A percentile compares a stretch with the other conserved stretches of the same genome.
phyloP scores from a whole-genome alignment of 2,113 vertebrate genomes.

The Coptodon bakossiorum region DNA sequence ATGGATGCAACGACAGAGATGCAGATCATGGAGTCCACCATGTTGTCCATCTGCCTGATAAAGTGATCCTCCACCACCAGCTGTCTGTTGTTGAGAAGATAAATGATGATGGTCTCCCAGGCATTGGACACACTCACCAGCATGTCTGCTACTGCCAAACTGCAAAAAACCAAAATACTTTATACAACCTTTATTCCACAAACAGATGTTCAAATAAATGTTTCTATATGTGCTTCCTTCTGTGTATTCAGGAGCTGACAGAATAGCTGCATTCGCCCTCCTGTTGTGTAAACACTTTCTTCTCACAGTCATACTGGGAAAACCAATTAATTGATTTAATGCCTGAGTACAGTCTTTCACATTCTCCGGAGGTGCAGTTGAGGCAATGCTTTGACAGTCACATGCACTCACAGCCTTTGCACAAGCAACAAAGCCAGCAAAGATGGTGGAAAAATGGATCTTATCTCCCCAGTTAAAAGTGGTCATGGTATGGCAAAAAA shows the following conservation, averaged over 20 bases:
- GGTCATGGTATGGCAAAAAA: background rate
- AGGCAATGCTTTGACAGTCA: background rate
- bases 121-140: slow-evolving; percentile 91
- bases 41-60: slow-evolving; percentile 88
- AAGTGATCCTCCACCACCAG: slow-evolving; percentile 85
- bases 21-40: slow-evolving; percentile 96
- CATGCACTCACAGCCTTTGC: background rate
- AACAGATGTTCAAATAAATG: background rate
- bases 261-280: background rate
- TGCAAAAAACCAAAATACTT: slow-evolving; percentile 36
- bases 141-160: slow-evolving; percentile 93
- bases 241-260: background rate
- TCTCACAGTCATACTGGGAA: background rate
- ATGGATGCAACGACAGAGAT: slow-evolving; percentile 96
- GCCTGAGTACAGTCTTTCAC: background rate
- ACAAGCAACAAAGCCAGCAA: background rate
- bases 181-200: background rate
- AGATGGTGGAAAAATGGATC: background rate
- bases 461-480: background rate
- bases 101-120: slow-evolving; percentile 92
- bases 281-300: background rate
- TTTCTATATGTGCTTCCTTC: background rate
- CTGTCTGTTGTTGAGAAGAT: slow-evolving; percentile 84
- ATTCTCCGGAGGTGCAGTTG: background rate
- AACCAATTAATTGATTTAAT: background rate